These are phyloP conservation scores for Colletes gigas DNA, from an alignment of 1,140 invertebrate genomes.

Conservation along the genomic window DNA sequence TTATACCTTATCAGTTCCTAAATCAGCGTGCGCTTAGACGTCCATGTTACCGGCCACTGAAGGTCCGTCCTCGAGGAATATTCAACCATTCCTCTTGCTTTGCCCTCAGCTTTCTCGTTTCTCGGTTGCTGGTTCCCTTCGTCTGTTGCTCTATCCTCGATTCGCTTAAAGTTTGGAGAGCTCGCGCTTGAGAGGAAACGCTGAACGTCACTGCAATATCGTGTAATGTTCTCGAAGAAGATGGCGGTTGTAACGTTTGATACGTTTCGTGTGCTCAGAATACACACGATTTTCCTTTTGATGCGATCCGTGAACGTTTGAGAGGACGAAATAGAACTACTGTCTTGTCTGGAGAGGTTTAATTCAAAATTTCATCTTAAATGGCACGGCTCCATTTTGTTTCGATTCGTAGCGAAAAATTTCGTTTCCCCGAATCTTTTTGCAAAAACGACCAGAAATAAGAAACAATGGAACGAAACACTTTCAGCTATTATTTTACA, in stretches of 20 bases:
- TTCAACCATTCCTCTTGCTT: slow-evolving; percentile 69
- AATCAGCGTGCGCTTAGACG: slow-evolving; percentile 69
- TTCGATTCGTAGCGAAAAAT: too few relatives aligned
- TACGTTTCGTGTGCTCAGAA: slow-evolving; percentile 54
- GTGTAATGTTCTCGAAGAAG: slow-evolving; percentile 72
- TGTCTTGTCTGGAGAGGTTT: background rate
- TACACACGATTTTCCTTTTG: slow-evolving; percentile 38
- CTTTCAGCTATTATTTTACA: too few relatives aligned
- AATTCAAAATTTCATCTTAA: background rate
- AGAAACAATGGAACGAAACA: too few relatives aligned
- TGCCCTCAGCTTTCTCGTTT: slow-evolving; percentile 63
- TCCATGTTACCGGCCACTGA: slow-evolving; percentile 55
- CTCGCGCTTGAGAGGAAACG: slow-evolving; percentile 68
- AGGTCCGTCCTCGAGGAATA: slow-evolving; percentile 71
- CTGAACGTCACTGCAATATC: slow-evolving; percentile 72
- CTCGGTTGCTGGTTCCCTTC: slow-evolving; percentile 55
- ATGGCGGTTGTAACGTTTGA: slow-evolving; percentile 69
- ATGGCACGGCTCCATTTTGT: background rate
- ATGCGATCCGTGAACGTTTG: slow-evolving; percentile 9
- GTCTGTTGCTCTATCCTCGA: slow-evolving; percentile 64
- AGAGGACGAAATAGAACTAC: background rate
- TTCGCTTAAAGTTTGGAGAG: slow-evolving; percentile 72
- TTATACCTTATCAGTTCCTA: slow-evolving; percentile 68
- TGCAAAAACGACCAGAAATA: too few relatives aligned
- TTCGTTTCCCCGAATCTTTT: too few relatives aligned